Evolutionary conservation across 1,140 invertebrate species (phyloP), one percentile per base, ranked within the genome.

Genomic region (Hirudo medicinalis): DNA sequence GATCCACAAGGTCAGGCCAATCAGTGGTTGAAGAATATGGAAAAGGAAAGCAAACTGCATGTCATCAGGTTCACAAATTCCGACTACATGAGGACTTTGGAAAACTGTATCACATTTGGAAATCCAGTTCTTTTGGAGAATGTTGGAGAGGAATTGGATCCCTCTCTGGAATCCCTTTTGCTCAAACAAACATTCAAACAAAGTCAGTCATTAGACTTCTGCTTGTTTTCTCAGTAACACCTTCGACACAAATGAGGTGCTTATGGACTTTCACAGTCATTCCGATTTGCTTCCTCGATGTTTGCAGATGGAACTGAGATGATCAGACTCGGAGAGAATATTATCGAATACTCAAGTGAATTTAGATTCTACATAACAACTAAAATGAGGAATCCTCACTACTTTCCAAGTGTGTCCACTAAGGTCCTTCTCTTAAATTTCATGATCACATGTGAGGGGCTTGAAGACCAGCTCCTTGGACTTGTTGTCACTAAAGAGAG

Each of bases 1-100:
- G 94, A 97, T 83, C 93, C 93, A 0, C 92, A 97, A 85, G 90
- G 88, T 66, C 92, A 94, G 85, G 93, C 92, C 0, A 94, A 91
- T 78, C 78, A 80, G 78, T 95, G 92, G 92, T 86, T 94, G 8
- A 94, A 92, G 83, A 94, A 92, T 78, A 89, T 91, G 87, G 91
- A 95, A 80, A 91, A 79, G 70, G 79, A 79, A 20, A 76, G 77
- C 70, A 78, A 76, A 49, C 73, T 82, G 29, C 75, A 77, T 0
- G 77, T 81, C 3, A 80, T 81, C 68, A 81, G 81, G 72, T 75
- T 82, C 66, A 81, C 79, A 17, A 80, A 82, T 70, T 69, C 73
- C 2, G 80, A 82, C 75, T 82, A 79, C 72, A 80, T 81, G 79
- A 74, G 81, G 57, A 79, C 75, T 8, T 72, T 82, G 72, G 80